These are phyloP conservation scores for Tamias sibiricus DNA, from an alignment of 2,113 vertebrate species.

Conservation along the genomic window DNA sequence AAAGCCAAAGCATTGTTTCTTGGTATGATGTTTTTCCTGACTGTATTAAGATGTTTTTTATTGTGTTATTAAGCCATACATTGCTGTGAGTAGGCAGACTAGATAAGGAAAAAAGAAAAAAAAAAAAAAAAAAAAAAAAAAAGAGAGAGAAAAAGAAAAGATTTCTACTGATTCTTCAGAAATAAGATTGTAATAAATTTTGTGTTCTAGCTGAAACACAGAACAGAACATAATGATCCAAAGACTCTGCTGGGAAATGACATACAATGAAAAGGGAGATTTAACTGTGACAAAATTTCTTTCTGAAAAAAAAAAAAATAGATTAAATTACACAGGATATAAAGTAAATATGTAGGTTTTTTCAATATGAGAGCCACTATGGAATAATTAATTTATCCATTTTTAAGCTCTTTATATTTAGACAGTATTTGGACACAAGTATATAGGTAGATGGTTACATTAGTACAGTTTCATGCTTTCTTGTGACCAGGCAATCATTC, in stretches of 20 bases:
- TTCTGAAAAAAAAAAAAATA: not conserved
- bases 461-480: not conserved
- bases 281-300: not conserved
- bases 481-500: not conserved
- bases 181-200: constrained; percentile 5
- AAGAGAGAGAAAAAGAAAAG: not conserved
- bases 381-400: not conserved
- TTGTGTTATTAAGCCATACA: not conserved
- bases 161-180: not conserved
- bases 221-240: constrained; percentile 23
- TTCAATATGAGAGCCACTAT: not conserved
- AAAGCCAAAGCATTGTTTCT: not conserved
- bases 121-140: not conserved
- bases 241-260: not conserved
- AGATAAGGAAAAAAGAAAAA: not conserved
- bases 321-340: not conserved
- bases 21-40: not conserved
- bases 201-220: not conserved
- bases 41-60: not conserved
- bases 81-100: not conserved
- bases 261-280: constrained; percentile 15
- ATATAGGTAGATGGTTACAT: not conserved
- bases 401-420: not conserved
- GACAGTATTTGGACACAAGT: not conserved
- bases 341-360: not conserved